A percentile compares a stretch with the other conserved stretches of the same genome.
Evolutionary conservation across 2,113 vertebrate species (phyloP).

Genomic region (Plestiodon gilberti): DNA sequence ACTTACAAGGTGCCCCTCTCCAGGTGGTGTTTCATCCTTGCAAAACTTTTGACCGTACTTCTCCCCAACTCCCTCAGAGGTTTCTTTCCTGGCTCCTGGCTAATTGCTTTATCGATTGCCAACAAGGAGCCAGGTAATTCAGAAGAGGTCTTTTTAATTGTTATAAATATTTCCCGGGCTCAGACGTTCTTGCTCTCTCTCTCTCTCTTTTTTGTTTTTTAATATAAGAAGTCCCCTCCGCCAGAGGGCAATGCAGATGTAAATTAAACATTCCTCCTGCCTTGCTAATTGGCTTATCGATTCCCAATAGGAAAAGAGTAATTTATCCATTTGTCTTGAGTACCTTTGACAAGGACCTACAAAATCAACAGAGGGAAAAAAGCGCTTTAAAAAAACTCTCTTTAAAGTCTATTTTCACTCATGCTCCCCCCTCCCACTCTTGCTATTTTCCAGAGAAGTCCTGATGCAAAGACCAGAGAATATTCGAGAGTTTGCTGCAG

Average conservation of each 20-base stretch:
- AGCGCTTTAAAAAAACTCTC: neutral
- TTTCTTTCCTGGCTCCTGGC: neutral
- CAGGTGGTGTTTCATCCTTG: neutral
- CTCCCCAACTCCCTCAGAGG: neutral
- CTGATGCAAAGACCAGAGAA: conserved; percentile 67
- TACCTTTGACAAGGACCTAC: neutral
- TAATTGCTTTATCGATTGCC: conserved; percentile 38
- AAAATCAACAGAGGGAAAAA: too few relatives aligned
- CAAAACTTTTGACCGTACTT: neutral
- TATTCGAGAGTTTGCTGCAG: conserved; percentile 69
- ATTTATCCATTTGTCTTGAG: conserved; percentile 7
- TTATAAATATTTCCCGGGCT: conserved; percentile 25
- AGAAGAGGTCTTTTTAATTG: conserved; percentile 8
- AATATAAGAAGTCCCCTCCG: neutral
- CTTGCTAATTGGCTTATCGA: neutral
- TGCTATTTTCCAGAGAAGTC: conserved; percentile 64
- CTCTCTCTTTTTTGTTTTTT: too few relatives aligned
- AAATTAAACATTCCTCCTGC: conserved; percentile 3
- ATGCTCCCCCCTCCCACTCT: neutral
- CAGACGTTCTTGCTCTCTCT: neutral
- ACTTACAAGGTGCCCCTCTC: neutral
- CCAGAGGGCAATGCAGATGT: neutral
- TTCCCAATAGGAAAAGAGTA: neutral
- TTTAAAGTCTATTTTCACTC: neutral
- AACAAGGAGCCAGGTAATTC: neutral